Evolutionary conservation across 2,888 invertebrate genomes (phyloP).

Genomic region (Phrixothrix hirtus): DNA sequence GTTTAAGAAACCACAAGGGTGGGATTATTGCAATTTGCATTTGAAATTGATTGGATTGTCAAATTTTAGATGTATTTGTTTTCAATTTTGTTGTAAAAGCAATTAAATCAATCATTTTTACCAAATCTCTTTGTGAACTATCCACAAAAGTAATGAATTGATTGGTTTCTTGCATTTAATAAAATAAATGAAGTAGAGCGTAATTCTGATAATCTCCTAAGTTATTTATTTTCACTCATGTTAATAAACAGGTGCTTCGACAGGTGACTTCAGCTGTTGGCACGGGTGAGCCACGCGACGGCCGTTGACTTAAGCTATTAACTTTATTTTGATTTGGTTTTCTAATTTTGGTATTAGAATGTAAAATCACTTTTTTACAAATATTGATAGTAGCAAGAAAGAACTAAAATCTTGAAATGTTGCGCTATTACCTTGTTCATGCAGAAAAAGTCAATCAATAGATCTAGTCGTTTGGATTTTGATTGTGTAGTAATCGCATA

Average conservation of each 20-base stretch:
- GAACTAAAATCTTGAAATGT: slow-evolving; percentile 17
- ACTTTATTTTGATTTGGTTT: slow-evolving; percentile 12
- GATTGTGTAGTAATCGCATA: too few species aligned
- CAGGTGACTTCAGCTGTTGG: slow-evolving; percentile 44
- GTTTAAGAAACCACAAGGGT: too few species aligned
- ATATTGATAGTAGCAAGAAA: slow-evolving; percentile 2
- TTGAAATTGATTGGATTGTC: too few species aligned
- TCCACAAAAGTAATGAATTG: background rate
- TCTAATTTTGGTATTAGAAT: slow-evolving; percentile 21
- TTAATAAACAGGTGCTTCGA: slow-evolving; percentile 32
- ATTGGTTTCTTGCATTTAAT: background rate
- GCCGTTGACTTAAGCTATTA: slow-evolving; percentile 23
- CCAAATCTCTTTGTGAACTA: too few species aligned
- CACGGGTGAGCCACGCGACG: slow-evolving; percentile 42
- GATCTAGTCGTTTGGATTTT: too few species aligned
- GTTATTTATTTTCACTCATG: slow-evolving; percentile 18
- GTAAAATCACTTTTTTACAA: slow-evolving; percentile 9
- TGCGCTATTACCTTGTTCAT: slow-evolving; percentile 10
- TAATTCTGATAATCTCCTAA: slow-evolving; percentile 1
- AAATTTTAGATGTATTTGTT: too few species aligned
- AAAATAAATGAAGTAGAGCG: background rate
- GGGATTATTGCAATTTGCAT: too few species aligned
- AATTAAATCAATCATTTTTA: too few species aligned
- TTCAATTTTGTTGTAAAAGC: too few species aligned
- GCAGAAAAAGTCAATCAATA: too few species aligned